phyloP scores from a whole-genome alignment of 2,113 vertebrate species.

The Platichthys stellatus region DNA sequence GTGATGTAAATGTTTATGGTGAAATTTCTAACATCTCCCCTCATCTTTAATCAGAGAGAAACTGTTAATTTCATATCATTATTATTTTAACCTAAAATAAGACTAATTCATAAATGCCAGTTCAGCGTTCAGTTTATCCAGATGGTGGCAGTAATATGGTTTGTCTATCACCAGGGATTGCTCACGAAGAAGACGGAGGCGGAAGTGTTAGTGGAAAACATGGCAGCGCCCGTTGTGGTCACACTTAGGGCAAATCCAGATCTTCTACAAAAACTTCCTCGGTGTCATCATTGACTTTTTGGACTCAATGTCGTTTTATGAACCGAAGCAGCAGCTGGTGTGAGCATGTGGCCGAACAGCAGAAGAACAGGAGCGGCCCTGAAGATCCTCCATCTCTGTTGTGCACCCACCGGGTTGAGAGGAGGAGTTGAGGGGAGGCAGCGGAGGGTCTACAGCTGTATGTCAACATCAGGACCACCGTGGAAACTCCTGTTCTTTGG shows the following conservation, averaged over 20 bases:
- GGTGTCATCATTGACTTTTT: neutral
- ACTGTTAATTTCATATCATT: too few relatives aligned
- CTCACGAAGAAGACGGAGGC: slow-evolving; percentile 2
- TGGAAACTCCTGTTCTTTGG: slow-evolving; percentile 94
- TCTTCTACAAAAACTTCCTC: fast-evolving
- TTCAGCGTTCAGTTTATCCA: neutral
- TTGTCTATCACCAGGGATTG: neutral
- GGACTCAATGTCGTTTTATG: neutral
- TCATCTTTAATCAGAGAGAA: too few relatives aligned
- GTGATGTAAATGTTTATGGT: too few relatives aligned
- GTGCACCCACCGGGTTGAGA: fast-evolving
- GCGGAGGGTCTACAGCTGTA: neutral
- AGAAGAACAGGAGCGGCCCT: neutral
- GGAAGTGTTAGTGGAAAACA: slow-evolving; percentile 28
- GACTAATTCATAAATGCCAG: neutral
- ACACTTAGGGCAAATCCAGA: neutral
- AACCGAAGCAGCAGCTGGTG: neutral
- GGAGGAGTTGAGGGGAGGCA: fast-evolving
- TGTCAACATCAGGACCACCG: slow-evolving; percentile 74
- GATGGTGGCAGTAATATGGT: neutral
- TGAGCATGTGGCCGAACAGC: slow-evolving; percentile 31
- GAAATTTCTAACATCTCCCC: too few relatives aligned
- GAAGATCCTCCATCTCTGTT: neutral
- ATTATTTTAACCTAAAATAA: neutral
- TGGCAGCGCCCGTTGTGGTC: slow-evolving; percentile 18